Evolutionary conservation across 2,797 vertebrate genomes (phyloP), one percentile per base, ranked within the genome.

Genomic region (Tolypeutes matacus): DNA sequence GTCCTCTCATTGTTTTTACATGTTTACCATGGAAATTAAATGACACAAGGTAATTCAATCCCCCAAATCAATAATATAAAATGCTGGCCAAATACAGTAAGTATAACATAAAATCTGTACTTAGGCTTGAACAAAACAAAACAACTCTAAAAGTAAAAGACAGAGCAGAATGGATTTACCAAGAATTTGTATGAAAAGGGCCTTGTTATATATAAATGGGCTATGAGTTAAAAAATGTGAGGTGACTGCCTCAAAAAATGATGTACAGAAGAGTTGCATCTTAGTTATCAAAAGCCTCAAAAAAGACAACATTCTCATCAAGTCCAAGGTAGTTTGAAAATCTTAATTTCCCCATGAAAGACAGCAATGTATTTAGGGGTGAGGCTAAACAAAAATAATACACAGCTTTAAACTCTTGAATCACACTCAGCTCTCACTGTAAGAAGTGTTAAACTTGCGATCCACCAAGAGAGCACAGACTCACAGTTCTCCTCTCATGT

Each of bases 131-230:
- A 58, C 6, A 72, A 86, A 96, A 42, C 23, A 67, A 34, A 89
- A 80, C 31, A 81, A 18, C 13, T 60, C 17, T 76, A 25, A 39
- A 31, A 91, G 25, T 39, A 31, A 42, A 88, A 89, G 11, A 18
- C 8, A 70, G 70, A 88, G n/a, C 53, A 89, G 46, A 86, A 53
- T 17, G 76, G 46, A 90, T 84, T 69, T 85, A 69, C 12, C 13
- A 84, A 87, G 31, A 18, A 78, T 94, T 92, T 83, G 29, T 86
- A 86, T 36, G 36, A 77, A 85, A 31, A 83, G 1, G 46, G 10
- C 69, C 25, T n/a, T 82, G 49, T 94, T 80, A 76, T 77, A 92
- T 80, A 70, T 82, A 92, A 89, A 46, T 21, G 82, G 73, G 21
- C 69, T 51, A 10, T 51, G 77, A 70, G 34, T 58, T 75, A 5